phyloP scores from a whole-genome alignment of 1,140 invertebrate genomes.

The Pogonus chalceus region DNA sequence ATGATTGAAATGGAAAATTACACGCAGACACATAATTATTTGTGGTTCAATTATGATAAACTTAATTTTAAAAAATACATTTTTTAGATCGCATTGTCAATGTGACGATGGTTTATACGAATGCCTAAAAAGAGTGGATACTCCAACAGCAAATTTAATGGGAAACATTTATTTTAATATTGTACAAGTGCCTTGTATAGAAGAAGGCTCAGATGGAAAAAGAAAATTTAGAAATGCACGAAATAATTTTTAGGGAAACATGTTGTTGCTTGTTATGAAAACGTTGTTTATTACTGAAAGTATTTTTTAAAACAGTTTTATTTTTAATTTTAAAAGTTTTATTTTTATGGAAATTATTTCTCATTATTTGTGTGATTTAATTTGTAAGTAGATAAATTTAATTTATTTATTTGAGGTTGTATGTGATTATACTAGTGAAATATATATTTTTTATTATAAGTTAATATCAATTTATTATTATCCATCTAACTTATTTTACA shows the following conservation, averaged over 20 bases:
- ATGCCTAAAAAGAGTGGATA: conserved; percentile 64
- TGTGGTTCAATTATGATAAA: too few relatives aligned
- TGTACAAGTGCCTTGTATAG: conserved; percentile 65
- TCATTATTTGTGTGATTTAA: not conserved
- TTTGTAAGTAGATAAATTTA: not conserved
- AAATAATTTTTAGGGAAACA: conserved; percentile 22
- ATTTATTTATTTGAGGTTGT: not conserved
- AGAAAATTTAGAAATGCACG: conserved; percentile 22
- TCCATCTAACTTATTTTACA: too few relatives aligned
- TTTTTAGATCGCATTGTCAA: conserved; percentile 71
- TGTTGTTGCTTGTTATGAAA: not conserved
- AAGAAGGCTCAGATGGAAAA: conserved; percentile 40
- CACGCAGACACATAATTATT: too few relatives aligned
- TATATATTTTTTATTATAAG: conserved; percentile 3
- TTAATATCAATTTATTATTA: too few relatives aligned
- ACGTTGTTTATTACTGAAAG: not conserved
- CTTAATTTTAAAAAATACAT: too few relatives aligned
- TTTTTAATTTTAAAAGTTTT: not conserved
- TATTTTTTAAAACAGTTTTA: not conserved
- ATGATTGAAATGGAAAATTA: too few relatives aligned
- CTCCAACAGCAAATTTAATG: conserved; percentile 60
- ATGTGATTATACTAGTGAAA: not conserved
- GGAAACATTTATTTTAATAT: conserved; percentile 84
- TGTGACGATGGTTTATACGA: conserved; percentile 74
- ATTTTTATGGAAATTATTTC: not conserved